phyloP scores from a whole-genome alignment of 2,797 vertebrate genomes.

The Leptoclinus maculatus region DNA sequence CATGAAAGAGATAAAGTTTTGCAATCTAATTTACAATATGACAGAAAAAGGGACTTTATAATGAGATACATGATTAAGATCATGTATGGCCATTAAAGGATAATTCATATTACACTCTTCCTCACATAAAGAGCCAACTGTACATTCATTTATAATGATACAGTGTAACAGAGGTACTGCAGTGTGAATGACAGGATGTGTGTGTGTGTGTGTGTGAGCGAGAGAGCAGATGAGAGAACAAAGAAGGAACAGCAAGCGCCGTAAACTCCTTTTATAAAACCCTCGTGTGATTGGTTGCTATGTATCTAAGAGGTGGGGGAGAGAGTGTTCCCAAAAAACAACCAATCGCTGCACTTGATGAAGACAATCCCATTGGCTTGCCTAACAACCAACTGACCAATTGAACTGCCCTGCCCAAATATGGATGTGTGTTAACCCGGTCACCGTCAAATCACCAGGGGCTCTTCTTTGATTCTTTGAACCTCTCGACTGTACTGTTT shows the following conservation, averaged over 20 bases:
- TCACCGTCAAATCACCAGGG: slow-evolving; percentile 8
- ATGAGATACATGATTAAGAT: not conserved
- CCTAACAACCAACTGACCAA: slow-evolving; percentile 12
- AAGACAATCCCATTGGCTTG: slow-evolving; percentile 15
- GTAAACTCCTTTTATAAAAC: not conserved
- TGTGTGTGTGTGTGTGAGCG: not conserved
- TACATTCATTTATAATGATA: not conserved
- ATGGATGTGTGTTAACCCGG: slow-evolving; percentile 22
- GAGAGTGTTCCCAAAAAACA: not conserved
- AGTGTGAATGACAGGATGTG: not conserved
- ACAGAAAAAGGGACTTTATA: not conserved
- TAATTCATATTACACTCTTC: not conserved
- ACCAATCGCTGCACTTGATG: slow-evolving; percentile 18
- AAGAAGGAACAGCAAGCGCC: not conserved
- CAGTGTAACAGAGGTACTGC: not conserved
- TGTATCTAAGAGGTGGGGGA: slow-evolving; percentile 28
- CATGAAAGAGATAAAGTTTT: not conserved
- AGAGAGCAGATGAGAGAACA: not conserved
- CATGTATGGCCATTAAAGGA: not conserved
- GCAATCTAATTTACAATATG: not conserved
- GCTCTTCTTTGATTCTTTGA: not conserved
- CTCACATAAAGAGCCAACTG: not conserved
- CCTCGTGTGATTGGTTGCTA: slow-evolving; percentile 15
- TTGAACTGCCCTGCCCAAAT: slow-evolving; percentile 27
- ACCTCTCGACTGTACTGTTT: not conserved